These are phyloP conservation scores for Zeuzera pyrina DNA, from an alignment of 2,888 invertebrate species.

Conservation along the genomic window DNA sequence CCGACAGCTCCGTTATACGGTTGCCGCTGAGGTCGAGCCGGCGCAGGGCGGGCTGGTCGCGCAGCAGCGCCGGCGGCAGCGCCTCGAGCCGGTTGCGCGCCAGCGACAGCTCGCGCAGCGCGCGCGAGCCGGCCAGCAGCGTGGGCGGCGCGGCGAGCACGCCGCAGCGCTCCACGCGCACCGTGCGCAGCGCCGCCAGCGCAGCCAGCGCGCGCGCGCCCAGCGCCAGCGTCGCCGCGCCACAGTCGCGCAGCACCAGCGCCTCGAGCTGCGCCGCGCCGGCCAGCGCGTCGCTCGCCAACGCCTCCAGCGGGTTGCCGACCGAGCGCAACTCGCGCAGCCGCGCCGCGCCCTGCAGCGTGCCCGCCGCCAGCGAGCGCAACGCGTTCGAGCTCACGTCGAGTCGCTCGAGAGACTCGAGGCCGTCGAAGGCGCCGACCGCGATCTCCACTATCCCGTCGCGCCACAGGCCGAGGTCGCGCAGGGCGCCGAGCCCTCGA, in stretches of 20 bases:
- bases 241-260: conserved; percentile 7
- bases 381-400: conserved; percentile 21
- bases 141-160: conserved; percentile 4
- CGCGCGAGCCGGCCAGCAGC: not conserved
- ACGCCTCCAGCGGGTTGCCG: not conserved
- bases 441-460: conserved; percentile 11
- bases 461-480: conserved; percentile 1
- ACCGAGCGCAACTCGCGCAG: conserved; percentile 3
- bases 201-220: not conserved
- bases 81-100: conserved; percentile 4
- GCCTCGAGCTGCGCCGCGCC: conserved; percentile 6
- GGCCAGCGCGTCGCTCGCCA: conserved; percentile 4
- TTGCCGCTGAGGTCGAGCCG: conserved; percentile 22
- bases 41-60: conserved; percentile 13
- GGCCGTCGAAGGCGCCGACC: conserved; percentile 16
- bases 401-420: conserved; percentile 13
- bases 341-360: conserved; percentile 1
- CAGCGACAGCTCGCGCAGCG: conserved; percentile 1
- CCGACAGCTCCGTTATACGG: conserved; percentile 10
- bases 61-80: conserved; percentile 22
- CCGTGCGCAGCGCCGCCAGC: conserved; percentile 5
- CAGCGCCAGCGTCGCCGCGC: conserved; percentile 5
- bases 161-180: conserved; percentile 8
- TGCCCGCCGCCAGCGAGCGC: conserved; percentile 8
- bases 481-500: not conserved